Percentiles rank a stretch among this genome's conserved stretches.
Evolutionary conservation across 2,113 vertebrate genomes (phyloP).

Genomic region (Nibea coibor): DNA sequence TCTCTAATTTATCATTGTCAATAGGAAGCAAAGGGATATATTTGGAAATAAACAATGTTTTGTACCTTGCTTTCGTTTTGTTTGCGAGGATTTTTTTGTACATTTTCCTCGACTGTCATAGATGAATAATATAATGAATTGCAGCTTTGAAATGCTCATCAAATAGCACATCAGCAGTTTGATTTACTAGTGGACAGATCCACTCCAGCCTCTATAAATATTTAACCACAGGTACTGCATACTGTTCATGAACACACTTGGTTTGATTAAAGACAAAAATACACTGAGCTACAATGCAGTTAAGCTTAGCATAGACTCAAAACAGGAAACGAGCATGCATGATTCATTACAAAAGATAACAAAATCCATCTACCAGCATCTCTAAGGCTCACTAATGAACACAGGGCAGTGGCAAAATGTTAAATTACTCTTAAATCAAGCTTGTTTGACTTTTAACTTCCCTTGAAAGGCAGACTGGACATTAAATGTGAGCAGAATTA

Average conservation of each 20-base stretch:
- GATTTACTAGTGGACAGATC: background rate
- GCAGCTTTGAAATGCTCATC: background rate
- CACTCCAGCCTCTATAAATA: background rate
- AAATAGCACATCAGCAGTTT: background rate
- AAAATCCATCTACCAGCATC: background rate
- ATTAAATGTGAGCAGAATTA: background rate
- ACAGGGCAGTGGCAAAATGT: background rate
- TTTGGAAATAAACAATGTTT: constrained; percentile 79
- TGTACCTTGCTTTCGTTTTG: constrained; percentile 59
- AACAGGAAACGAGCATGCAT: background rate
- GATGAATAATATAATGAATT: background rate
- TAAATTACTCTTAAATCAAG: background rate
- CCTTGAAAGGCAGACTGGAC: background rate
- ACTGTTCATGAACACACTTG: background rate
- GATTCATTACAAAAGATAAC: background rate
- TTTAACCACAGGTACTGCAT: background rate
- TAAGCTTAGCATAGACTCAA: background rate
- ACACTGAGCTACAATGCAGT: too few species aligned
- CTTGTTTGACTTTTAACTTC: background rate
- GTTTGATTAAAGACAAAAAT: background rate
- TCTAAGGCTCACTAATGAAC: background rate
- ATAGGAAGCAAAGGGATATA: constrained; percentile 69
- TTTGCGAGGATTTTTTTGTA: background rate
- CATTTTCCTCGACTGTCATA: background rate
- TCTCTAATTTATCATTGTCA: constrained; percentile 72